Conservation (phyloP, 2,797 vertebrate species). For the Cryptoblepharus egeriae region DNA sequence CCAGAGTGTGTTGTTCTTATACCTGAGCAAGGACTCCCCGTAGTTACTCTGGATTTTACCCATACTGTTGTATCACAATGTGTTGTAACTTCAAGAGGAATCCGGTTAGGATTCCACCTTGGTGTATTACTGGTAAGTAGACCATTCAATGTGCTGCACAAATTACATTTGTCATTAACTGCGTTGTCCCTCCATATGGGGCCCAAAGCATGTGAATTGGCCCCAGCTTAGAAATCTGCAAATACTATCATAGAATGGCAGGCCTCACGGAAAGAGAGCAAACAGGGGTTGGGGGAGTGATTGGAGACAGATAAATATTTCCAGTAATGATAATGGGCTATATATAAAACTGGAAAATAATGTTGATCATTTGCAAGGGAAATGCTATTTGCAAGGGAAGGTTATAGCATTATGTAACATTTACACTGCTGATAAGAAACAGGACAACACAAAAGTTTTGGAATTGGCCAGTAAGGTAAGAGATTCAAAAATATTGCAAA, state of each 20-base stretch:
- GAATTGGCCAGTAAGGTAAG: neutral
- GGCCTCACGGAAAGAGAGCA: neutral
- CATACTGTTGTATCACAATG: too few species aligned
- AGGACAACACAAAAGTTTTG: neutral
- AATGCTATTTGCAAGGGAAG: neutral
- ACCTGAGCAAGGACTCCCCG: too few species aligned
- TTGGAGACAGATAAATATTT: neutral
- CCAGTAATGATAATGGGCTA: conserved; percentile 4
- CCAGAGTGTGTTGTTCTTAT: too few species aligned
- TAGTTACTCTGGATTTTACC: too few species aligned
- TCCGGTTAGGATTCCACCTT: too few species aligned
- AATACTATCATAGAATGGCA: neutral
- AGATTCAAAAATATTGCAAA: neutral
- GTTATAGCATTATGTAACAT: conserved; percentile 3
- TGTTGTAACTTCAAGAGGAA: too few species aligned
- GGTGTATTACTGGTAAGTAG: conserved; percentile 1
- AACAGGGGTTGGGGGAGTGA: too few species aligned
- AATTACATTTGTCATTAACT: conserved; percentile 24
- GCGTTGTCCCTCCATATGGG: conserved; percentile 14
- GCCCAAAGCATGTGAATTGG: neutral
- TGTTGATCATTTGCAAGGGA: neutral
- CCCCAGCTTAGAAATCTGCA: neutral
- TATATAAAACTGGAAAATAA: neutral
- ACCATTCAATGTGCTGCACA: conserved; percentile 34
- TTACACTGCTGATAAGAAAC: neutral